Base-by-base conservation (phyloP, 2,113 vertebrate species). In the Engystomops pustulosus region DNA sequence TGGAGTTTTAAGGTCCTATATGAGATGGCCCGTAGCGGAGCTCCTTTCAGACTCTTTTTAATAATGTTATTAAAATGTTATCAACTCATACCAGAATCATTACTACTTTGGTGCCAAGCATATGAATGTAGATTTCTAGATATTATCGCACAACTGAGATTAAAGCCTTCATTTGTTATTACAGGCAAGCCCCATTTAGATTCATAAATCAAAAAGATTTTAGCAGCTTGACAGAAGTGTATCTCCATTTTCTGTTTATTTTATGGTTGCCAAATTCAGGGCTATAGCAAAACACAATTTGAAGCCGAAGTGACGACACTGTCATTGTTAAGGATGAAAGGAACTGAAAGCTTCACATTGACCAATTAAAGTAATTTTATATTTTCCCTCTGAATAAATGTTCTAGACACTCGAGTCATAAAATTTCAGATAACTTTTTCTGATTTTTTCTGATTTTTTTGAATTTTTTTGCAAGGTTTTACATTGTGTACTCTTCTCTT, bases 231-330 rank as follows among this genome's bases (percentile, higher is more conserved):
- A 65, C 25, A 65, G 27, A 65, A 65, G 30, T 15, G 27, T 30
- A 65, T 65, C 60, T 65, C 60, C 60, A 15, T 65, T 65, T 65
- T 30, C 60, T 65, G 27, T 65, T 65, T 65, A 27, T 65, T 65
- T 65, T 65, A 65, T 4, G 60, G 11, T 15, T 65, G 60, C 60
- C 27, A 65, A 65, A 65, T 60, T 65, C 60, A 32, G 12, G 60
- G 60, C 27, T 25, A 65, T 65, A 30, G 2, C 25, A 65, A 65
- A 65, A 65, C 60, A 65, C 2, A 65, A 30, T 17, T 17, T 65
- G 4, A 60, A 60, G 55, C 55, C 55, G 27, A 60, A 60, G 14
- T 65, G 23, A 65, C 25, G 25, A 27, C 23, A 60, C 27, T 60
- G 0, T n/a, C 60, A 65, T 65, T 65, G 60, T 65, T 30, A 30